A percentile compares a stretch with the other conserved stretches of the same genome.
These are phyloP conservation scores for Protophormia terraenovae DNA, from an alignment of 2,888 invertebrate genomes.

Conservation along the genomic window DNA sequence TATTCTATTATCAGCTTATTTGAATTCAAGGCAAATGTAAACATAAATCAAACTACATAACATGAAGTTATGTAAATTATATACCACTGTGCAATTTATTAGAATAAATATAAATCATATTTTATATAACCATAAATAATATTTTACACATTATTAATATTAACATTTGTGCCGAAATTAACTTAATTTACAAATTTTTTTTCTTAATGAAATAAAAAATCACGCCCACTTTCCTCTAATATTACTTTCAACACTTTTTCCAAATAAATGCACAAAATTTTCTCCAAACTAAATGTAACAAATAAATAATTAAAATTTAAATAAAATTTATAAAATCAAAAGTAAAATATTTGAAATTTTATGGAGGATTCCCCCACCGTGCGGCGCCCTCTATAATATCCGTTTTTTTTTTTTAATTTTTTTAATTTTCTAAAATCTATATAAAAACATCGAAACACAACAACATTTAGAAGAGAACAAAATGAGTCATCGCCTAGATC, in stretches of 20 bases:
- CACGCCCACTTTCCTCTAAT: conserved; percentile 41
- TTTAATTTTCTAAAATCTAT: conserved; percentile 46
- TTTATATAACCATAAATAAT: neutral
- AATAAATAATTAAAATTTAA: conserved; percentile 32
- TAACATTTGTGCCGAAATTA: neutral
- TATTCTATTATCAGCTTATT: too few relatives aligned
- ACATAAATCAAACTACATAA: too few relatives aligned
- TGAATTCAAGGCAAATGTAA: too few relatives aligned
- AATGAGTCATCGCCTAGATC: conserved; percentile 61
- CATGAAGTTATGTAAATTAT: neutral
- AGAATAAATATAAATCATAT: neutral
- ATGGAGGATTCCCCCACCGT: conserved; percentile 34
- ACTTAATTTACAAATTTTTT: neutral
- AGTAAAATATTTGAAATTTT: neutral
- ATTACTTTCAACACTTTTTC: conserved; percentile 31
- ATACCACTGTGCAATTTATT: conserved; percentile 18
- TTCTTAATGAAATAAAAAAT: neutral
- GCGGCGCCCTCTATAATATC: conserved; percentile 13
- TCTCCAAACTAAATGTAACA: neutral
- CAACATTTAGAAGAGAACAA: conserved; percentile 33
- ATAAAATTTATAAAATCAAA: conserved; percentile 15
- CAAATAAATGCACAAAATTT: conserved; percentile 1
- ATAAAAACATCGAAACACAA: conserved; percentile 22
- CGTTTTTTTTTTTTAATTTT: conserved; percentile 15
- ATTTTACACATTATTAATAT: neutral